A percentile compares a stretch with the other conserved stretches of the same genome.
Conservation (phyloP, 2,113 vertebrate species). For the Telmatochromis sp. region DNA sequence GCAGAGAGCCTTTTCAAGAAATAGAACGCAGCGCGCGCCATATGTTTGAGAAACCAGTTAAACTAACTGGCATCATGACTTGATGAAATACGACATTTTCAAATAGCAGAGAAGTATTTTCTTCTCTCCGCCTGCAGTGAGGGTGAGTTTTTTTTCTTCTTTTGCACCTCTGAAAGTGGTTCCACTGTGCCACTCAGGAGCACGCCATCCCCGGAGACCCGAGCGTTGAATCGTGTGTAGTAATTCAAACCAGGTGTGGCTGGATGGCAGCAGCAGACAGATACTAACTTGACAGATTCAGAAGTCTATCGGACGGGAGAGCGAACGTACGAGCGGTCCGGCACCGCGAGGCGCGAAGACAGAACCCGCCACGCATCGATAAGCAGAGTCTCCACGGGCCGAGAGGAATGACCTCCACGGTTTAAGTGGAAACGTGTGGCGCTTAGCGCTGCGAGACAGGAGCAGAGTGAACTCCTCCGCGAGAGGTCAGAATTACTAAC, state of each 20-base stretch:
- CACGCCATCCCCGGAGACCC: background rate
- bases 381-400: slow-evolving; percentile 6
- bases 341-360: background rate
- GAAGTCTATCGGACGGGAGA: background rate
- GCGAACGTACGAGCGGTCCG: background rate
- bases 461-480: background rate
- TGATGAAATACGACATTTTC: background rate
- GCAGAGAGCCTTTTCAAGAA: background rate
- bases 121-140: background rate
- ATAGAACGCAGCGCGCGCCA: background rate
- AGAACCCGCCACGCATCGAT: background rate
- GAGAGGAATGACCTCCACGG: background rate
- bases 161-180: slow-evolving; percentile 26
- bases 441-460: background rate
- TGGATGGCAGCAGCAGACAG: slow-evolving; percentile 1
- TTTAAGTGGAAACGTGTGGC: slow-evolving; percentile 29
- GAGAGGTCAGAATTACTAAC: slow-evolving; percentile 18
- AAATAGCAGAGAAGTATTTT: background rate
- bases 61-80: background rate
- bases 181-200: slow-evolving; percentile 19
- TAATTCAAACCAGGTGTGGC: slow-evolving; percentile 42
- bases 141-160: background rate
- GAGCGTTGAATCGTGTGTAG: background rate
- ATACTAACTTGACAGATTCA: slow-evolving; percentile 31
- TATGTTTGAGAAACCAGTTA: background rate